Conservation (phyloP, 2,113 vertebrate genomes). For the Chinchilla lanigera region DNA sequence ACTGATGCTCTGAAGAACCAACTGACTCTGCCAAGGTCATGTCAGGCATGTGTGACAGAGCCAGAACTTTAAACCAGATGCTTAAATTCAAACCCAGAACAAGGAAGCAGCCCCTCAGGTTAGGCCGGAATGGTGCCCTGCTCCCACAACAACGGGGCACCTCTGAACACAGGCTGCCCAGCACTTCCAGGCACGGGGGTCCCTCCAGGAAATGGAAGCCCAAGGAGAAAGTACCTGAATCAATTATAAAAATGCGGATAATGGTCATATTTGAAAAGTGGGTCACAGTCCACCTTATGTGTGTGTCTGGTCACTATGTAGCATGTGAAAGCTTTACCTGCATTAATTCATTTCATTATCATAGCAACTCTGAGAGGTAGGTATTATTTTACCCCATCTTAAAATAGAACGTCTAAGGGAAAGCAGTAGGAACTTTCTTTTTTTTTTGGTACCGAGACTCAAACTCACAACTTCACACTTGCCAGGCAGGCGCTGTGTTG, state of each 20-base stretch:
- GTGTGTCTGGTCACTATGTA: background rate
- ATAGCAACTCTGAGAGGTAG: background rate
- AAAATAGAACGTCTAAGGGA: background rate
- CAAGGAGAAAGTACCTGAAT: background rate
- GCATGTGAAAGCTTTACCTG: background rate
- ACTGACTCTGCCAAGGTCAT: background rate
- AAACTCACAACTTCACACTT: too few relatives aligned
- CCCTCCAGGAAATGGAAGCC: slow-evolving; percentile 24
- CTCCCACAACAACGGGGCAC: background rate
- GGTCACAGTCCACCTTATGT: background rate
- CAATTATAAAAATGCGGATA: background rate
- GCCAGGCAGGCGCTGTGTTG: too few relatives aligned
- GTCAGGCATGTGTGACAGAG: background rate
- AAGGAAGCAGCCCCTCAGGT: background rate
- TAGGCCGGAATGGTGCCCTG: background rate
- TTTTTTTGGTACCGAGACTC: too few relatives aligned
- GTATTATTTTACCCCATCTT: background rate
- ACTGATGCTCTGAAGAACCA: background rate
- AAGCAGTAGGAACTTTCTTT: too few relatives aligned
- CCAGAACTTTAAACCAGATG: background rate
- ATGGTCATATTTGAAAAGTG: background rate
- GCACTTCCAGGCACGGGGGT: background rate
- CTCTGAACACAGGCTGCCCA: background rate
- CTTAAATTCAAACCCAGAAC: background rate
- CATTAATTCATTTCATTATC: background rate